A percentile compares a stretch with the other conserved stretches of the same genome.
These are phyloP conservation scores for Chirona hameri DNA, from an alignment of 2,888 invertebrate genomes.

Conservation along the genomic window DNA sequence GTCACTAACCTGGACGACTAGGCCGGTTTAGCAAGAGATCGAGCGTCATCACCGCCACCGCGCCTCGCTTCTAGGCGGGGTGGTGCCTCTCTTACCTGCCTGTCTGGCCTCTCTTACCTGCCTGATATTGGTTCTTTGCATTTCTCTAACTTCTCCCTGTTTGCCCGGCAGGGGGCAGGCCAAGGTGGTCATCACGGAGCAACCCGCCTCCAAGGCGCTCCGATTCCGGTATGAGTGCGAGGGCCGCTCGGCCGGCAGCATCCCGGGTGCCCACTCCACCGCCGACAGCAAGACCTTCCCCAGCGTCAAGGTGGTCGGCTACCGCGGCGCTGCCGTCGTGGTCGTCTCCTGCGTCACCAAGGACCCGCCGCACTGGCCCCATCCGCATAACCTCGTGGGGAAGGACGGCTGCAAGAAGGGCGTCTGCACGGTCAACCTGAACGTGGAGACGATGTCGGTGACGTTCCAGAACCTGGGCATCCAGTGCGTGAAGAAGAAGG, in stretches of 20 bases:
- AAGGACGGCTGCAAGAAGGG: conserved; percentile 88
- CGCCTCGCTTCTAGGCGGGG: no score
- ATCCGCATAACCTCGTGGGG: conserved; percentile 83
- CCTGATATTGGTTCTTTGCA: background rate
- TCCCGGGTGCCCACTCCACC: conserved; percentile 83
- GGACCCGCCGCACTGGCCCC: conserved; percentile 77
- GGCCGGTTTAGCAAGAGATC: no score
- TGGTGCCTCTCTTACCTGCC: background rate
- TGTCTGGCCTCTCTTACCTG: background rate
- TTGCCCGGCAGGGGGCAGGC: conserved; percentile 43
- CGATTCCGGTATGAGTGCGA: conserved; percentile 94
- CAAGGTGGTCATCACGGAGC: conserved; percentile 76
- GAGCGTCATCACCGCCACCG: no score
- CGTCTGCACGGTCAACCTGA: conserved; percentile 64
- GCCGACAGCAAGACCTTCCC: conserved; percentile 92
- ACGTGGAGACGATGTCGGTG: conserved; percentile 39
- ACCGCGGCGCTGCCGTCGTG: conserved; percentile 78
- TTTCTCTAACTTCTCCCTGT: background rate
- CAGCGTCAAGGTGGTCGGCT: conserved; percentile 75
- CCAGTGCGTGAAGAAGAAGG: conserved; percentile 93
- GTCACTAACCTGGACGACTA: no score
- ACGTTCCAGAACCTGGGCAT: conserved; percentile 56
- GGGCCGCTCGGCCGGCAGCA: conserved; percentile 91
- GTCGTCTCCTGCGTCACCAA: conserved; percentile 98
- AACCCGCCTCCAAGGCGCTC: conserved; percentile 86